Conservation (phyloP, 2,888 invertebrate genomes). For the Hedya salicella region DNA sequence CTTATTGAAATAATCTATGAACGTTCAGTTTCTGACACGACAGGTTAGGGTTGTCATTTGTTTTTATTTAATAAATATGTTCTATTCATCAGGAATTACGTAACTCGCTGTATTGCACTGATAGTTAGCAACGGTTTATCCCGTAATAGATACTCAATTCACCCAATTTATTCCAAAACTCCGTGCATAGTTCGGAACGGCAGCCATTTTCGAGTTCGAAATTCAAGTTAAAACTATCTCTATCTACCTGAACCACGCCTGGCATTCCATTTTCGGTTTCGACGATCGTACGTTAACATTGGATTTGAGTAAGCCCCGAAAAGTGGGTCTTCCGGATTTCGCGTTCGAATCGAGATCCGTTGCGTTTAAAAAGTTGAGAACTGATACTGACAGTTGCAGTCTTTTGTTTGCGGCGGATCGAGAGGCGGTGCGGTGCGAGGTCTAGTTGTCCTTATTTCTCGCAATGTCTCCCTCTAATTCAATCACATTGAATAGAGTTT, state of each 20-base stretch:
- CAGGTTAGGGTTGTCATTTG: too few relatives aligned
- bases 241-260: conserved; percentile 1
- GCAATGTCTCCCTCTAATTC: conserved; percentile 35
- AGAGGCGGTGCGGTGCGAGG: not conserved
- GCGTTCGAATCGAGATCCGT: conserved; percentile 5
- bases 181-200: conserved; percentile 19
- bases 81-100: not conserved
- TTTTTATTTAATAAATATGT: too few relatives aligned
- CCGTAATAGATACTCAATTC: conserved; percentile 30
- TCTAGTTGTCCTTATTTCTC: conserved; percentile 14
- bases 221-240: conserved; percentile 30
- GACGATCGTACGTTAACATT: conserved; percentile 23
- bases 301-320: conserved; percentile 21
- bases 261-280: conserved; percentile 35
- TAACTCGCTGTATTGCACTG: conserved; percentile 2
- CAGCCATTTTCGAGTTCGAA: conserved; percentile 26
- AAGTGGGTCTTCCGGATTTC: conserved; percentile 11
- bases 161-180: conserved; percentile 31
- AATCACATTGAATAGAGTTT: conserved; percentile 37
- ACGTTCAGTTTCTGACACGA: too few relatives aligned
- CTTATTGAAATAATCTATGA: too few relatives aligned
- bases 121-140: conserved; percentile 3
- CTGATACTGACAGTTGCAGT: conserved; percentile 1
- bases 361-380: conserved; percentile 19
- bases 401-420: conserved; percentile 18